These are phyloP conservation scores for Pimephales promelas DNA, from an alignment of 2,113 vertebrate genomes.

Conservation along the genomic window DNA sequence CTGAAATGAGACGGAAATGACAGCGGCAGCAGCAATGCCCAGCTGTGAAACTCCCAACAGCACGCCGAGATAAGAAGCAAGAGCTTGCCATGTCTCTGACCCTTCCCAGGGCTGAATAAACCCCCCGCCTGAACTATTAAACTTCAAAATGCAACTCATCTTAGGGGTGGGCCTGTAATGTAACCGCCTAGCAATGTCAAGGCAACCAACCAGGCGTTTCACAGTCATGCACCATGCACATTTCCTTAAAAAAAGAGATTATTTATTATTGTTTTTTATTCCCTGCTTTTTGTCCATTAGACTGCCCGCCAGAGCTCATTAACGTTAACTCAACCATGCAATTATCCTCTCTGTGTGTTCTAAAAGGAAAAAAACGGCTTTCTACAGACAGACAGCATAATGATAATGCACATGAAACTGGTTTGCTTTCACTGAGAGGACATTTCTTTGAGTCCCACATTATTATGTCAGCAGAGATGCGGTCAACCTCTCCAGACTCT, in stretches of 20 bases:
- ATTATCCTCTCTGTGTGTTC: constrained; percentile 26
- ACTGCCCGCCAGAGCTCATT: not conserved
- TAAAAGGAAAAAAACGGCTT: not conserved
- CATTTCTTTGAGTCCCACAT: constrained; percentile 13
- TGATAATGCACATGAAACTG: constrained; percentile 12
- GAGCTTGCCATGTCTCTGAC: constrained; percentile 40
- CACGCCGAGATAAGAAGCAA: constrained; percentile 59
- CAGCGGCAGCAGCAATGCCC: constrained; percentile 37
- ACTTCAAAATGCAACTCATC: not conserved
- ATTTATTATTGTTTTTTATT: not conserved
- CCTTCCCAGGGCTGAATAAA: constrained; percentile 48
- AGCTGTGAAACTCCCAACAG: constrained; percentile 54
- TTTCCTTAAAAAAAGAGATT: not conserved
- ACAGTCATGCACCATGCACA: not conserved
- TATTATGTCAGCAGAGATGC: constrained; percentile 26
- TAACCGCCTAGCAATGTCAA: not conserved
- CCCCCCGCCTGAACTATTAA: not conserved
- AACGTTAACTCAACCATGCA: not conserved
- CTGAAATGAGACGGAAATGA: constrained; percentile 58
- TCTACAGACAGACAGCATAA: not conserved
- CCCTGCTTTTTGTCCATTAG: not conserved
- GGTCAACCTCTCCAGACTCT: constrained; percentile 23
- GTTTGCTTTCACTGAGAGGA: not conserved
- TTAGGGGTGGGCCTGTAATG: not conserved
- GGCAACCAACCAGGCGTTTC: not conserved